phyloP scores from a whole-genome alignment of 2,888 invertebrate genomes.

The Drosophila monieri region DNA sequence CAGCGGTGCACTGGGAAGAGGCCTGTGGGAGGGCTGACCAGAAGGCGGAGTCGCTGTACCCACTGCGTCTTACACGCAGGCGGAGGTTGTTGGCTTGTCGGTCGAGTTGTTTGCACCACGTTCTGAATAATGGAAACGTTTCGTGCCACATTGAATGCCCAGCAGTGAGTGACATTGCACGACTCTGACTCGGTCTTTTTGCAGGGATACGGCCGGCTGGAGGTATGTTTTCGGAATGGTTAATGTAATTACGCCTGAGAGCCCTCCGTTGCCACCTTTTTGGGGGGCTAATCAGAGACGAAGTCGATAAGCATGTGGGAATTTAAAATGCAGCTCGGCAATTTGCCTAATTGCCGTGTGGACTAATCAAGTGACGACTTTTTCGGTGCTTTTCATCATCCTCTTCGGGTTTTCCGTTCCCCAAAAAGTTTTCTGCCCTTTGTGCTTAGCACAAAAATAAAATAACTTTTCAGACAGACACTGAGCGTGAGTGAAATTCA shows the following conservation, averaged over 20 bases:
- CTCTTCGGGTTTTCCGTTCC: neutral
- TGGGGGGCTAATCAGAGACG: constrained; percentile 33
- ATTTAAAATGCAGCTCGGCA: constrained; percentile 58
- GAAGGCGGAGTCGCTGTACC: constrained; percentile 14
- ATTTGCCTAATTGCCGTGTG: constrained; percentile 69
- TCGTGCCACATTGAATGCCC: constrained; percentile 70
- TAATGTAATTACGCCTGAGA: constrained; percentile 74
- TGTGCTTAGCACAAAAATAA: constrained; percentile 50
- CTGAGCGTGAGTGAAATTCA: constrained; percentile 65
- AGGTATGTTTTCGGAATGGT: constrained; percentile 70
- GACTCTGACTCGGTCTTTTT: constrained; percentile 18
- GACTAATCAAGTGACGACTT: constrained; percentile 62
- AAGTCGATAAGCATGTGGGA: constrained; percentile 51
- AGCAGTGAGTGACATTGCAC: constrained; percentile 69
- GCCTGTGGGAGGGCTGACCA: neutral
- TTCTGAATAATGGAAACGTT: constrained; percentile 75
- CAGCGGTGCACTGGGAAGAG: neutral
- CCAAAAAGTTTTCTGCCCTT: constrained; percentile 15
- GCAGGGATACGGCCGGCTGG: neutral
- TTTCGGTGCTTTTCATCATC: neutral
- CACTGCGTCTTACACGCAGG: constrained; percentile 62
- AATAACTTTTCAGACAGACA: constrained; percentile 63
- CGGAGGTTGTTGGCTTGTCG: constrained; percentile 59
- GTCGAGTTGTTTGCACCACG: constrained; percentile 73
- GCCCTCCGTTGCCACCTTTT: constrained; percentile 40